Evolutionary conservation across 2,113 vertebrate species (phyloP).

Genomic region (Dolichotis patagonum): DNA sequence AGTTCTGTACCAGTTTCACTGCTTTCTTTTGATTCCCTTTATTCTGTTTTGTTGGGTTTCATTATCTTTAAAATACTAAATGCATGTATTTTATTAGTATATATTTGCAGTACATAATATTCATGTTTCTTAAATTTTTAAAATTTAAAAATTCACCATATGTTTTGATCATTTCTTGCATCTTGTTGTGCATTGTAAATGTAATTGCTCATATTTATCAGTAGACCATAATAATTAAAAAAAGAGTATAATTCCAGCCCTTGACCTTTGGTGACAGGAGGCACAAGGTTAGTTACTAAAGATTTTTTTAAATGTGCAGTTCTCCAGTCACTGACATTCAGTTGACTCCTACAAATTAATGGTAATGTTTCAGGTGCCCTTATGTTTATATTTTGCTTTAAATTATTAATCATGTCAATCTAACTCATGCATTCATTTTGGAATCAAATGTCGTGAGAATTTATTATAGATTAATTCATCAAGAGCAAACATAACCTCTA

Average conservation of each 20-base stretch:
- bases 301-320: not conserved
- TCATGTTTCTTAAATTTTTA: too few relatives aligned
- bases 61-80: too few relatives aligned
- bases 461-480: not conserved
- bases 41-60: too few relatives aligned
- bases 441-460: not conserved
- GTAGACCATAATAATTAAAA: too few relatives aligned
- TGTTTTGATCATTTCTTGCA: too few relatives aligned
- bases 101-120: too few relatives aligned
- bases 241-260: constrained; percentile 9
- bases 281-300: not conserved
- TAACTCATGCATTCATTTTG: not conserved
- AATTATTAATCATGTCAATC: constrained; percentile 41
- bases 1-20: too few relatives aligned
- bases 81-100: too few relatives aligned
- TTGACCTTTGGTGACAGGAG: not conserved
- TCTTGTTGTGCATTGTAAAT: too few relatives aligned
- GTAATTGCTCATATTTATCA: too few relatives aligned
- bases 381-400: constrained; percentile 53
- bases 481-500: not conserved
- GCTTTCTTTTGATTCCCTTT: too few relatives aligned
- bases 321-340: not conserved
- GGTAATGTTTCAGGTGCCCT: constrained; percentile 17
- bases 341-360: not conserved
- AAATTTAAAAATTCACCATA: too few relatives aligned